A percentile compares a stretch with the other conserved stretches of the same genome.
These are phyloP conservation scores for Enteromius thamalakanensis DNA, from an alignment of 2,797 vertebrate genomes.

Conservation along the genomic window DNA sequence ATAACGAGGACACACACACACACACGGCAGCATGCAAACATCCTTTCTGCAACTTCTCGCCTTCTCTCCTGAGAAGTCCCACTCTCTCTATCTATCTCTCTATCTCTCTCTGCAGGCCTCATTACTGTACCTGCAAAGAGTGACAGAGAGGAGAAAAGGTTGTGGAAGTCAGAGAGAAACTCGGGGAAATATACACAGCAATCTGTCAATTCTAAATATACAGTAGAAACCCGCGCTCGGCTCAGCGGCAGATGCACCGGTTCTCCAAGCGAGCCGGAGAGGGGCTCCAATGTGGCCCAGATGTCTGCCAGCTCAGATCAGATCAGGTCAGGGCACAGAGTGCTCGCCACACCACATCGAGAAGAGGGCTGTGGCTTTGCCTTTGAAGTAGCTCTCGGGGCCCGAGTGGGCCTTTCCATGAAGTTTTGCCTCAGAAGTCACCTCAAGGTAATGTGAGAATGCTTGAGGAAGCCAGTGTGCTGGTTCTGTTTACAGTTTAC, in stretches of 20 bases:
- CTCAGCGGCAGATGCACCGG: slow-evolving; percentile 21
- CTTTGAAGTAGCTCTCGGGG: slow-evolving; percentile 25
- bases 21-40: slow-evolving; percentile 12
- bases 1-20: slow-evolving; percentile 24
- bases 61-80: slow-evolving; percentile 49
- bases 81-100: slow-evolving; percentile 32
- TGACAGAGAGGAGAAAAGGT: slow-evolving; percentile 51
- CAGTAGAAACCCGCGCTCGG: slow-evolving; percentile 30
- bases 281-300: slow-evolving; percentile 28
- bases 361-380: slow-evolving; percentile 9
- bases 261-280: slow-evolving; percentile 33
- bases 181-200: slow-evolving; percentile 49
- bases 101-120: slow-evolving; percentile 60
- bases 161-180: slow-evolving; percentile 52
- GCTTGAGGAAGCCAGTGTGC: not conserved
- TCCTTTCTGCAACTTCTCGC: slow-evolving; percentile 20
- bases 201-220: slow-evolving; percentile 55
- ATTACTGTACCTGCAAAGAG: slow-evolving; percentile 55
- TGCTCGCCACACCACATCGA: slow-evolving; percentile 19
- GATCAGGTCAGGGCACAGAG: slow-evolving; percentile 35
- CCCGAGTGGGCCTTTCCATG: slow-evolving; percentile 2
- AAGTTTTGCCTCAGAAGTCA: slow-evolving; percentile 32
- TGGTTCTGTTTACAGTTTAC: not conserved
- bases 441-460: slow-evolving; percentile 18
- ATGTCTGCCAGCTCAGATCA: slow-evolving; percentile 28